phyloP scores from a whole-genome alignment of 37 sponge, comb jelly and placozoan species.

The Crambe crambe region DNA sequence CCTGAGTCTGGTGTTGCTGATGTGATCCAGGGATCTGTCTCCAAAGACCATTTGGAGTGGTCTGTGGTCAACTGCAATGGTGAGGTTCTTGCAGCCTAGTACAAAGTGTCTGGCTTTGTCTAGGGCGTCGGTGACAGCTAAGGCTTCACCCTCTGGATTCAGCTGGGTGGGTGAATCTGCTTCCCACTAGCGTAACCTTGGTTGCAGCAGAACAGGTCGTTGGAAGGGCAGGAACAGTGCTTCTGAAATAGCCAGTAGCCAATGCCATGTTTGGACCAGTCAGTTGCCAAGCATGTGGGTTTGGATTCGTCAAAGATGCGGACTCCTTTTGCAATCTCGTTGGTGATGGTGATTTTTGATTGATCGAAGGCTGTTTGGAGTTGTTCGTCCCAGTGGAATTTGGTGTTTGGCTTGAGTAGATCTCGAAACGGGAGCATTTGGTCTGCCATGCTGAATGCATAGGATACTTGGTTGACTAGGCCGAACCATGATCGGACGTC shows the following conservation, averaged over 20 bases:
- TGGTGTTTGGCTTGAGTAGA: background rate
- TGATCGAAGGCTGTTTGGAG: slow-evolving; percentile 37
- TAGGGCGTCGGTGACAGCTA: slow-evolving; percentile 48
- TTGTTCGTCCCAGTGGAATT: background rate
- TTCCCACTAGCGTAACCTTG: slow-evolving; percentile 47
- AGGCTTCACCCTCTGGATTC: slow-evolving; percentile 55
- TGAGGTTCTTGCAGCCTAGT: slow-evolving; percentile 44
- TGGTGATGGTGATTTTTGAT: slow-evolving; percentile 36
- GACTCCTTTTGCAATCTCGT: slow-evolving; percentile 45
- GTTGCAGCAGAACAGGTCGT: slow-evolving; percentile 35
- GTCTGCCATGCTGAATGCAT: slow-evolving; percentile 62
- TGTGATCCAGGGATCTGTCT: slow-evolving; percentile 11
- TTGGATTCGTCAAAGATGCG: slow-evolving; percentile 36
- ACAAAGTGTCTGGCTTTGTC: slow-evolving; percentile 54
- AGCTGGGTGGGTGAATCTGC: slow-evolving; percentile 55
- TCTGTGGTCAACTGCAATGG: slow-evolving; percentile 33
- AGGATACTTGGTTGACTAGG: slow-evolving; percentile 48
- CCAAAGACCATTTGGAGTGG: slow-evolving; percentile 8
- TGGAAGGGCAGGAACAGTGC: slow-evolving; percentile 47
- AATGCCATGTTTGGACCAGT: slow-evolving; percentile 39
- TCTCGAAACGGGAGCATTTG: slow-evolving; percentile 11
- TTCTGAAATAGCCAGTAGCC: slow-evolving; percentile 52
- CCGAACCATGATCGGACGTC: slow-evolving; percentile 50
- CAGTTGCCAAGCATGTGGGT: slow-evolving; percentile 36
- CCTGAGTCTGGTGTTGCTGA: slow-evolving; percentile 15